phyloP scores from a whole-genome alignment of 2,113 vertebrate genomes.

The Thoracochromis brauschi region DNA sequence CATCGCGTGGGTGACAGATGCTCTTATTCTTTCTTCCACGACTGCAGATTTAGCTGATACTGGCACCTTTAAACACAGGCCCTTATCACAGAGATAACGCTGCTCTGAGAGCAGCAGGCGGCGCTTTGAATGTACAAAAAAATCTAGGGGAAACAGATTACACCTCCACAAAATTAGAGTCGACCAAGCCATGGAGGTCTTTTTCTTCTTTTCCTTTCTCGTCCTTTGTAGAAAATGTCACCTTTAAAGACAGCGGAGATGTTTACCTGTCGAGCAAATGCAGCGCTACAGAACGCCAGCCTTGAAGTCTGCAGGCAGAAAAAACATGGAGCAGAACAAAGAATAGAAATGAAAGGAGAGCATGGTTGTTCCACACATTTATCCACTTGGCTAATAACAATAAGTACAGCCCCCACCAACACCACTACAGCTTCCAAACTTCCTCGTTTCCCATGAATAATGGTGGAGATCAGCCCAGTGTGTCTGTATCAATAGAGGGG shows the following conservation, averaged over 20 bases:
- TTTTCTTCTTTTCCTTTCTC: background rate
- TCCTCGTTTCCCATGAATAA: background rate
- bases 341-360: background rate
- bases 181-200: background rate
- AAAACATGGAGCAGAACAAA: background rate
- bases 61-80: conserved; percentile 14
- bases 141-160: background rate
- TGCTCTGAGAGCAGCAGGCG: background rate
- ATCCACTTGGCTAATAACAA: background rate
- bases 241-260: background rate
- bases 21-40: background rate
- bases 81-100: conserved; percentile 10
- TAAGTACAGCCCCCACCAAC: background rate
- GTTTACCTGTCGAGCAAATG: background rate
- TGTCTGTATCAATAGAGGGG: background rate
- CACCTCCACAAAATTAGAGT: background rate
- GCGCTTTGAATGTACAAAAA: background rate
- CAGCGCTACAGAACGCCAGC: background rate
- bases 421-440: background rate
- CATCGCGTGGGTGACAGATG: background rate
- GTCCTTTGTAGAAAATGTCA: conserved; percentile 12
- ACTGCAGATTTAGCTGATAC: conserved; percentile 16
- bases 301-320: background rate
- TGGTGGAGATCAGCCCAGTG: background rate
- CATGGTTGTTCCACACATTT: background rate